Conservation (phyloP, 2,888 invertebrate species). For the Lochmaea crataegi region DNA sequence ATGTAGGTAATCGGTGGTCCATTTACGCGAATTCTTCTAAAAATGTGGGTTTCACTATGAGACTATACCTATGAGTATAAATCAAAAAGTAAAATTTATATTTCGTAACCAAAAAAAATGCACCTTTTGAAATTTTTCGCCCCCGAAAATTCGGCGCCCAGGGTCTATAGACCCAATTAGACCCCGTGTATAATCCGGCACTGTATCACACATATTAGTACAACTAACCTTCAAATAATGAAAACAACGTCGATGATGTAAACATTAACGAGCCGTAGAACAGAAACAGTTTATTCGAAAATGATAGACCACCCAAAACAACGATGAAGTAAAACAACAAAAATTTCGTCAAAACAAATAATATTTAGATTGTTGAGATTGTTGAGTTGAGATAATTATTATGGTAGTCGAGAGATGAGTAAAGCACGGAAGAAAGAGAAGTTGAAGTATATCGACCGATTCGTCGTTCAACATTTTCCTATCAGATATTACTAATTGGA, state of each 20-base stretch:
- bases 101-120: too few relatives aligned
- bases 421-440: background rate
- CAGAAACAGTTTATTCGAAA: background rate
- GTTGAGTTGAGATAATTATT: too few relatives aligned
- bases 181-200: too few relatives aligned
- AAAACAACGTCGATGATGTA: background rate
- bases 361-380: conserved; percentile 1
- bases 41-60: too few relatives aligned
- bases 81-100: too few relatives aligned
- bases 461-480: background rate
- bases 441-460: background rate
- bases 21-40: too few relatives aligned
- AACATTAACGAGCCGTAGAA: background rate
- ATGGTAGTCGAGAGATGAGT: background rate
- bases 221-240: background rate
- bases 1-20: too few relatives aligned
- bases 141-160: too few relatives aligned
- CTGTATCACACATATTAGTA: background rate
- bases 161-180: too few relatives aligned
- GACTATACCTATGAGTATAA: too few relatives aligned
- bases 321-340: background rate
- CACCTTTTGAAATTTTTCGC: too few relatives aligned
- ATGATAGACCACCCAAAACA: background rate
- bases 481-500: conserved; percentile 5
- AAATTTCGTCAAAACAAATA: background rate